Percentiles rank a stretch among this genome's conserved stretches.
Evolutionary conservation across 1,140 invertebrate genomes (phyloP).

Genomic region (Zaprionus lachaisei): DNA sequence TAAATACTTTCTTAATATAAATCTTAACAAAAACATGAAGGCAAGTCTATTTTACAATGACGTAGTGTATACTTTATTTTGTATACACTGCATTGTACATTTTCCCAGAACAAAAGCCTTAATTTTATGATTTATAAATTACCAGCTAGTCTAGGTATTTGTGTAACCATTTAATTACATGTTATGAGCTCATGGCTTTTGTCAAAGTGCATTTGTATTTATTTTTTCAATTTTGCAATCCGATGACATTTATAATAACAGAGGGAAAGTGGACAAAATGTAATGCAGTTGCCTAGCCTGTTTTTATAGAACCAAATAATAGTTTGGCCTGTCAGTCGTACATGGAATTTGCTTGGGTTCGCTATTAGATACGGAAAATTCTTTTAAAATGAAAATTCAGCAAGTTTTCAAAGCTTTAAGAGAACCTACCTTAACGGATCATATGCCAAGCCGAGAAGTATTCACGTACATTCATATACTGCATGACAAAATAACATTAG

Average conservation of each 20-base stretch:
- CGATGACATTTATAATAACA: no score
- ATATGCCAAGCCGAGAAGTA: background rate
- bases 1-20: no score
- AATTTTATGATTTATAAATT: background rate
- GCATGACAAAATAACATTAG: background rate
- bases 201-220: no score
- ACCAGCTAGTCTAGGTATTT: no score
- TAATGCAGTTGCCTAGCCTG: no score
- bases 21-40: no score
- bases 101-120: background rate
- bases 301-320: no score
- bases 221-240: no score
- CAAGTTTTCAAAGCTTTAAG: background rate
- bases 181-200: no score
- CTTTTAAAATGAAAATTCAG: background rate
- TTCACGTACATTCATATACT: background rate
- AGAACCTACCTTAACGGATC: background rate
- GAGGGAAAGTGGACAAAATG: no score
- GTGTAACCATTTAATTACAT: background rate
- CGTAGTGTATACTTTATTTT: no score
- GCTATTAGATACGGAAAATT: background rate
- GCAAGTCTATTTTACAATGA: no score
- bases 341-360: background rate
- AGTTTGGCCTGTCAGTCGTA: background rate
- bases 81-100: conserved; percentile 54